phyloP scores from a whole-genome alignment of 2,888 invertebrate species.

The Carabus problematicus region DNA sequence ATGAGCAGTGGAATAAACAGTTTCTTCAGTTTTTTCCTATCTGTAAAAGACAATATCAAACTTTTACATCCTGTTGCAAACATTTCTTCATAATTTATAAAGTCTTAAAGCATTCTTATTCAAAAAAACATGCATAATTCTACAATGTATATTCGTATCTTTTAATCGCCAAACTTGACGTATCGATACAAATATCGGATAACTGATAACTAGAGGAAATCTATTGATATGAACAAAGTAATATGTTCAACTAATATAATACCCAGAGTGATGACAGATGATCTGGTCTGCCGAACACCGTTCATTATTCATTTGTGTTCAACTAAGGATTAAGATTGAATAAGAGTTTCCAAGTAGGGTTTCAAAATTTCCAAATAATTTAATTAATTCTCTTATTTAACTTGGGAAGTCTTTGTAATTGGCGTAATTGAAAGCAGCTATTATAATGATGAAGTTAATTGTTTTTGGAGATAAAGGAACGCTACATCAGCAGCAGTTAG shows the following conservation, averaged over 20 bases:
- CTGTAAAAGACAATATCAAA: slow-evolving; percentile 60
- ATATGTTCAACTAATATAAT: no score
- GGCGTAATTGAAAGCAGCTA: slow-evolving; percentile 25
- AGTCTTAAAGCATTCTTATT: no score
- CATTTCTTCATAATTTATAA: no score
- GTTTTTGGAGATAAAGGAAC: slow-evolving; percentile 1
- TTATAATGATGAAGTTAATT: slow-evolving; percentile 23
- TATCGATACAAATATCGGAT: no score
- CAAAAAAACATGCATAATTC: no score
- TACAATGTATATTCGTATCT: no score
- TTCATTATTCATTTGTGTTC: no score
- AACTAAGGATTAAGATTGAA: slow-evolving; percentile 14
- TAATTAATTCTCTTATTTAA: slow-evolving; percentile 21
- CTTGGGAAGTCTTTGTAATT: slow-evolving; percentile 23
- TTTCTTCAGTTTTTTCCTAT: slow-evolving; percentile 81
- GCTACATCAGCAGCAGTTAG: neutral
- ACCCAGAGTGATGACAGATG: no score
- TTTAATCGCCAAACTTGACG: no score
- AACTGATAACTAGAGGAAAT: no score
- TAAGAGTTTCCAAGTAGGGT: slow-evolving; percentile 5
- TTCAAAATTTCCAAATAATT: slow-evolving; percentile 26
- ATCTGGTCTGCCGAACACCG: no score
- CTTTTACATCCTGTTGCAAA: neutral
- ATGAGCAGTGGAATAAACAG: slow-evolving; percentile 82
- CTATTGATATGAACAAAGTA: no score